Base-by-base conservation (phyloP, 1,140 invertebrate species). In the Hylaeus anthracinus region DNA sequence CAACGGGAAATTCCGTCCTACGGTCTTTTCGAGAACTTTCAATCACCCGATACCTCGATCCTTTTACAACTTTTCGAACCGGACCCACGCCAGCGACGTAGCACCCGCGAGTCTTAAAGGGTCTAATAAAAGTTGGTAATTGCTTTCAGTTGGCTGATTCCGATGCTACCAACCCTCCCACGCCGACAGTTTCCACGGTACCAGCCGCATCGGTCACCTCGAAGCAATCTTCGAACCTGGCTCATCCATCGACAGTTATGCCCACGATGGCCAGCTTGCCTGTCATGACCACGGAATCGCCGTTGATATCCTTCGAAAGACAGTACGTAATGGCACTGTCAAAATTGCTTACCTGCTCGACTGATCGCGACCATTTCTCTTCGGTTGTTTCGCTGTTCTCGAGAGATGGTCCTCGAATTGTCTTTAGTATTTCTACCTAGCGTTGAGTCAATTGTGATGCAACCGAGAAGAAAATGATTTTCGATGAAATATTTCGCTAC, bases 281-380 rank as follows among this genome's bases (percentile, higher is more conserved):
- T 76, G 63, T 66, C 63, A 60, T 64, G 55, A 37, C 56, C 70
- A 84, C 78, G 12, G 43, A 82, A 72, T 65, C 78, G 51, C 71
- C 88, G 66, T 74, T 77, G 73, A 6, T 64, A n/a, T 69, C 81
- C 69, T 78, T 78, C 48, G 64, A 12, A 41, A 70, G 55, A 75
- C 86, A 87, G 86, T 87, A 87, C 64, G 86, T 87, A 87, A 87
- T 86, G n/a, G 58, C 64, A 70, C 43, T 64, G 69, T 74, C 72
- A 51, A 51, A 15, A 63, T 77, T 66, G 63, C 73, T 83, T 86
- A 75, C 45, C 41, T 41, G 58, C 48, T 53, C 9, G 37, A 45
- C 15, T 60, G 48, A 48, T 65, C 41, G 56, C 15, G 45, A 56
- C 37, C 39, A 66, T 71, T 76, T 45, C 60, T 72, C 14, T 9